Base-by-base conservation (phyloP, 1,140 invertebrate genomes). In the Dryas iulia region DNA sequence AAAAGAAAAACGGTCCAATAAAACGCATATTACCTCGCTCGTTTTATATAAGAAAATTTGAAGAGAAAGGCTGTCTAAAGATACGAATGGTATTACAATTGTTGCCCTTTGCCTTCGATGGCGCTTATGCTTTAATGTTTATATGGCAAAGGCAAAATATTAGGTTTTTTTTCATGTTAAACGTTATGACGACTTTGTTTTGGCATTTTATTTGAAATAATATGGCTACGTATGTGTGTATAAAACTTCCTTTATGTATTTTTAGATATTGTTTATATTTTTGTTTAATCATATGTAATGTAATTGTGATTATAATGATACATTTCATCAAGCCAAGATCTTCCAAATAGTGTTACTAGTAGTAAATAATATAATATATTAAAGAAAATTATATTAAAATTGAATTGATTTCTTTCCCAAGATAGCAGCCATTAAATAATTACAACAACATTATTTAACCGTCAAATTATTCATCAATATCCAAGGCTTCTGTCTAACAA, bases 391-490 rank as follows among this genome's bases (percentile, higher is more conserved):
- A 39, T 14, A 14, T 39, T 39, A 14, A 21, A 47, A 21, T 47
- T 10, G 14, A 47, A 7, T n/a, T n/a, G n/a, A 47, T 8, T 1
- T 47, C n/a, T 35, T 0, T 6, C 8, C 69, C 33, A 69, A 71
- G 62, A 79, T 78, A 77, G 74, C 67, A 73, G 72, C 68, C 67
- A 72, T 76, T 82, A 71, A 81, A 81, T 84, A 84, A 84, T 85
- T 79, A 83, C 69, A 72, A 73, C 72, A 77, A 78, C 80, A 83
- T 88, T 85, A 84, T 76, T 83, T 86, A 78, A 64, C 77, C 82
- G 77, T 86, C 82, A 86, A 88, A 83, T 88, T 87, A 84, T 84
- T 84, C 82, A 88, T 87, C 86, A 87, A 89, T 87, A 89, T 88
- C 82, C 78, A 67, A 81, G 76, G 79, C 79, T 80, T 77, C 82